Evolutionary conservation across 2,113 vertebrate genomes (phyloP).

Genomic region (Ornithorhynchus anatinus): DNA sequence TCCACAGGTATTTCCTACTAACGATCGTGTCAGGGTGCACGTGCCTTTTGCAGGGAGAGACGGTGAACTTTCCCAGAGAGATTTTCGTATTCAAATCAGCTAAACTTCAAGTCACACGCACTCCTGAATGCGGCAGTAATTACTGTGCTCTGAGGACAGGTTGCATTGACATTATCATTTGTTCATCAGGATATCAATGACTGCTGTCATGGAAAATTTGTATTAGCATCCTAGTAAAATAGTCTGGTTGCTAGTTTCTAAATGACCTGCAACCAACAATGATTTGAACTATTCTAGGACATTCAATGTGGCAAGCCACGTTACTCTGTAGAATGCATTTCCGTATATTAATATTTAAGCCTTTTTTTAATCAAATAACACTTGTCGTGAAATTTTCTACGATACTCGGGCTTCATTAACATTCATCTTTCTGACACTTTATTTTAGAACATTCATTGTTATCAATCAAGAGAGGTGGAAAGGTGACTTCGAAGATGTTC

Average conservation of each 20-base stretch:
- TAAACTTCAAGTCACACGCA: conserved; percentile 42
- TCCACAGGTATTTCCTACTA: conserved; percentile 18
- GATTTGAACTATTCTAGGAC: conserved; percentile 50
- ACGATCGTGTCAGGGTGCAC: not conserved
- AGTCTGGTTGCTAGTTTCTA: conserved; percentile 61
- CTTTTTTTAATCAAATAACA: not conserved
- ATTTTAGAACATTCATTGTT: too few relatives aligned
- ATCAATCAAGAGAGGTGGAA: too few relatives aligned
- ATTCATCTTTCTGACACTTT: not conserved
- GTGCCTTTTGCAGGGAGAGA: not conserved
- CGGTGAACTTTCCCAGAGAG: conserved; percentile 26
- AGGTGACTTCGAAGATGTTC: too few relatives aligned
- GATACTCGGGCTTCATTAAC: not conserved
- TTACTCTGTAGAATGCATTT: conserved; percentile 20
- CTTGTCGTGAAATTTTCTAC: not conserved
- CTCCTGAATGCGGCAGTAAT: conserved; percentile 56
- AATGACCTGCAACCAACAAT: conserved; percentile 64
- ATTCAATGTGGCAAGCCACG: not conserved
- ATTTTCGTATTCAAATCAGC: conserved; percentile 51
- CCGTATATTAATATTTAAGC: conserved; percentile 37
- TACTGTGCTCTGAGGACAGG: conserved; percentile 45
- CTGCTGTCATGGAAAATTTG: conserved; percentile 65
- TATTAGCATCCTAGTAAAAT: conserved; percentile 60
- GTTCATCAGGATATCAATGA: conserved; percentile 47
- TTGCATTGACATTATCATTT: conserved; percentile 58